Evolutionary conservation across 2,113 vertebrate genomes (phyloP).

Genomic region (Melanostigma gelatinosum): DNA sequence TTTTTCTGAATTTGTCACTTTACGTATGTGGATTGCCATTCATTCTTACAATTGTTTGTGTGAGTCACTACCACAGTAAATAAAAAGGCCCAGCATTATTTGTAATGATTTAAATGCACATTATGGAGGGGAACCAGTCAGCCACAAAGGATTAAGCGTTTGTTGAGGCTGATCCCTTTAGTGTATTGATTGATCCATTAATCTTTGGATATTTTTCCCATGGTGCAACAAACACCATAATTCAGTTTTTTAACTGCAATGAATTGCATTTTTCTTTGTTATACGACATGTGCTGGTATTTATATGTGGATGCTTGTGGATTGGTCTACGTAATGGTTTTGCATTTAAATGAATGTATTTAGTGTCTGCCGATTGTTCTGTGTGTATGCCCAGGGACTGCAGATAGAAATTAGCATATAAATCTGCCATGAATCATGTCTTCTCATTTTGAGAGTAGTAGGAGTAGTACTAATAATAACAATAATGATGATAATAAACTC

Average conservation of each 20-base stretch:
- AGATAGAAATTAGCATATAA: neutral
- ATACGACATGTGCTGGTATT: neutral
- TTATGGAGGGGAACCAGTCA: neutral
- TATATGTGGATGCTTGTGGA: neutral
- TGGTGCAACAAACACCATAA: neutral
- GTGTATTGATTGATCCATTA: slow-evolving; percentile 20
- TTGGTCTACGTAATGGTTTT: neutral
- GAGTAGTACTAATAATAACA: too few relatives aligned
- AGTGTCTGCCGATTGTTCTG: too few relatives aligned
- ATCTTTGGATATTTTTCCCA: neutral
- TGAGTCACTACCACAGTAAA: neutral
- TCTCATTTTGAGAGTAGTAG: too few relatives aligned
- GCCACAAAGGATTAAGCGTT: neutral
- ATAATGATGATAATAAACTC: neutral
- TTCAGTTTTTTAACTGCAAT: neutral
- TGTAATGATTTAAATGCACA: neutral
- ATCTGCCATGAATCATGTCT: neutral
- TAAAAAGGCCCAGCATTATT: neutral
- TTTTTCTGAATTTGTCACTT: neutral
- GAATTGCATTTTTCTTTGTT: neutral
- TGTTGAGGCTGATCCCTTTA: neutral
- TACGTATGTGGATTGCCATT: neutral
- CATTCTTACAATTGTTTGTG: neutral
- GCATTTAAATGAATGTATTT: neutral
- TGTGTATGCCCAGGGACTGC: too few relatives aligned